A percentile compares a stretch with the other conserved stretches of the same genome.
These are phyloP conservation scores for Betta splendens DNA, from an alignment of 2,797 vertebrate species.

Conservation along the genomic window DNA sequence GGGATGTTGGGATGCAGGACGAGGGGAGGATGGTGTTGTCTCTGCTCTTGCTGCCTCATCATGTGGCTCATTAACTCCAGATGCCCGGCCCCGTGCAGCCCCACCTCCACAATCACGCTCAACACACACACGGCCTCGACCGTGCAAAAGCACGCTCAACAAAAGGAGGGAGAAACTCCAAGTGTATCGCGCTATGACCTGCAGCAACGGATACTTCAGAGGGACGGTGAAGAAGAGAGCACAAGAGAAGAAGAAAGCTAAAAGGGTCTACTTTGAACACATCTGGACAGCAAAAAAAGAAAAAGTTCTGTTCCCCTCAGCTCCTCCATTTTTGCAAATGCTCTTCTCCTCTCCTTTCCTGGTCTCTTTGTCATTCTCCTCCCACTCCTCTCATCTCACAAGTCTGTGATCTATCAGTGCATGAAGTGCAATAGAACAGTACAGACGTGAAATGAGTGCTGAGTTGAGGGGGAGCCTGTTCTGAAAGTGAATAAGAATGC, in stretches of 20 bases:
- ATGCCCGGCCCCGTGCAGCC: slow-evolving; percentile 56
- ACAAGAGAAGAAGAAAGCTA: slow-evolving; percentile 50
- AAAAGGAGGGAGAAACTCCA: slow-evolving; percentile 34
- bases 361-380: slow-evolving; percentile 40
- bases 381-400: slow-evolving; percentile 52
- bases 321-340: slow-evolving; percentile 55
- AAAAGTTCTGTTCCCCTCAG: slow-evolving; percentile 46
- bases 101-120: slow-evolving; percentile 43
- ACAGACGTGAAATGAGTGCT: slow-evolving; percentile 57
- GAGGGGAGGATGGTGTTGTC: slow-evolving; percentile 26
- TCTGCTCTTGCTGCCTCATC: slow-evolving; percentile 53
- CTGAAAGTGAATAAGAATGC: slow-evolving; percentile 35
- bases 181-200: slow-evolving; percentile 50
- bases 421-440: slow-evolving; percentile 53
- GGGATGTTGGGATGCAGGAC: slow-evolving; percentile 8
- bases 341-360: slow-evolving; percentile 21
- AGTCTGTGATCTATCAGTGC: slow-evolving; percentile 63
- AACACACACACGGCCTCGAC: slow-evolving; percentile 7
- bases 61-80: slow-evolving; percentile 73
- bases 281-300: slow-evolving; percentile 38
- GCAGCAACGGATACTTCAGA: slow-evolving; percentile 67
- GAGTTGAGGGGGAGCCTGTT: slow-evolving; percentile 28
- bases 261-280: slow-evolving; percentile 71
- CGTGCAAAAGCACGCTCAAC: background rate
- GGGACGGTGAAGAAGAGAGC: slow-evolving; percentile 33